Evolutionary conservation across 2,113 vertebrate species (phyloP).

Genomic region (Lucifuga dentata): DNA sequence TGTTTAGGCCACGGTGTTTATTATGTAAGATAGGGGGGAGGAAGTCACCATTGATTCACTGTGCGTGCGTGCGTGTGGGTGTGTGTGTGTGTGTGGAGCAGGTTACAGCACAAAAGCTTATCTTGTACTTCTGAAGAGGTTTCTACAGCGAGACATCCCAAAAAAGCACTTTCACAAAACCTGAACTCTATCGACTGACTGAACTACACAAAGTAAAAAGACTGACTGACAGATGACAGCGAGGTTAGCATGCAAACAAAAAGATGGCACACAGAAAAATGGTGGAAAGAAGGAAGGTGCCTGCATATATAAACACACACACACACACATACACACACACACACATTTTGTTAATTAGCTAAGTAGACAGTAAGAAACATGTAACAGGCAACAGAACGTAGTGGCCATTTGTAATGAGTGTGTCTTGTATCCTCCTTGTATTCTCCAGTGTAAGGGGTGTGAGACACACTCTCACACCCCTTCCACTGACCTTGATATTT

Average conservation of each 20-base stretch:
- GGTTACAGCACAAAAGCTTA: constrained; percentile 25
- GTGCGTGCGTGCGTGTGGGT: constrained; percentile 27
- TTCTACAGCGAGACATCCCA: constrained; percentile 9
- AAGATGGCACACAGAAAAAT: too few species aligned
- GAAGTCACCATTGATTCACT: constrained; percentile 52
- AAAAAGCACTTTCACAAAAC: constrained; percentile 35
- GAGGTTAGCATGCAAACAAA: background rate
- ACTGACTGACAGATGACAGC: constrained; percentile 8
- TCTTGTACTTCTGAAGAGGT: constrained; percentile 38
- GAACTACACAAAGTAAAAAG: constrained; percentile 24
- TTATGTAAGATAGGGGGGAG: constrained; percentile 47
- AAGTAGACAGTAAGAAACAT: too few species aligned
- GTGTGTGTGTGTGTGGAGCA: constrained; percentile 17
- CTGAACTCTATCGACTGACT: constrained; percentile 37
- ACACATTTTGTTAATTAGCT: too few species aligned
- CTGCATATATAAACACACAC: too few species aligned
- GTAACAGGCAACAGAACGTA: too few species aligned
- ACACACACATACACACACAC: background rate
- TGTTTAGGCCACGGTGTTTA: constrained; percentile 44
- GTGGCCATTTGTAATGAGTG: too few species aligned
- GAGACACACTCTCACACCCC: too few species aligned
- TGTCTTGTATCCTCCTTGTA: too few species aligned
- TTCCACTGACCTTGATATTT: too few species aligned
- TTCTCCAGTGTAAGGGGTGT: too few species aligned
- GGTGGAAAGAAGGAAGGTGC: too few species aligned